Evolutionary conservation across 2,797 vertebrate genomes (phyloP).

Genomic region (Harpagifer antarcticus): DNA sequence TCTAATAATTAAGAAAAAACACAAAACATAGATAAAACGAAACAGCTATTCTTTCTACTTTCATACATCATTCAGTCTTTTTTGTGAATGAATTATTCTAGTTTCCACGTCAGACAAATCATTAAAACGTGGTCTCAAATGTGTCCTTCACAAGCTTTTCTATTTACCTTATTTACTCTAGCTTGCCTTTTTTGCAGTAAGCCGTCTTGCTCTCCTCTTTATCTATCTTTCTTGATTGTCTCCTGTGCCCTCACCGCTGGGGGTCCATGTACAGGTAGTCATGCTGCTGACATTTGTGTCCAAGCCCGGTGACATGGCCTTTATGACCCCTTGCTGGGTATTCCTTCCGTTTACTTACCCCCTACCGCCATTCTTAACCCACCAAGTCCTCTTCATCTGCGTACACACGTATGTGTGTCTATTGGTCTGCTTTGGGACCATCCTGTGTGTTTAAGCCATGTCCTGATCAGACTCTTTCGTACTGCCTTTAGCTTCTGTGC

Average conservation of each 20-base stretch:
- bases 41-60: background rate
- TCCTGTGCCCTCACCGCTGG: conserved; percentile 48
- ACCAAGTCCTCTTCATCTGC: conserved; percentile 57
- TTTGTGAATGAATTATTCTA: conserved; percentile 2
- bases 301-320: conserved; percentile 72
- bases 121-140: background rate
- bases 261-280: conserved; percentile 63
- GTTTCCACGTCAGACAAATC: background rate
- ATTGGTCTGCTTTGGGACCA: conserved; percentile 42
- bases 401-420: conserved; percentile 30
- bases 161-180: background rate
- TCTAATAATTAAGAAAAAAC: background rate
- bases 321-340: conserved; percentile 73
- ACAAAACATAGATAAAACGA: conserved; percentile 7
- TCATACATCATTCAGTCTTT: background rate
- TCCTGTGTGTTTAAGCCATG: conserved; percentile 67
- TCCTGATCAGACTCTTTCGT: conserved; percentile 58
- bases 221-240: conserved; percentile 59
- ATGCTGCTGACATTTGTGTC: conserved; percentile 78
- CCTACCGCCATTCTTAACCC: conserved; percentile 67
- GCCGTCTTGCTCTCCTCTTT: conserved; percentile 8
- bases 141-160: background rate
- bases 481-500: conserved; percentile 65
- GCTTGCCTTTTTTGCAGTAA: conserved; percentile 1
- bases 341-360: conserved; percentile 58